Evolutionary conservation across 2,888 invertebrate genomes (phyloP), one percentile per base, ranked within the genome.

Genomic region (Cloeon dipterum): DNA sequence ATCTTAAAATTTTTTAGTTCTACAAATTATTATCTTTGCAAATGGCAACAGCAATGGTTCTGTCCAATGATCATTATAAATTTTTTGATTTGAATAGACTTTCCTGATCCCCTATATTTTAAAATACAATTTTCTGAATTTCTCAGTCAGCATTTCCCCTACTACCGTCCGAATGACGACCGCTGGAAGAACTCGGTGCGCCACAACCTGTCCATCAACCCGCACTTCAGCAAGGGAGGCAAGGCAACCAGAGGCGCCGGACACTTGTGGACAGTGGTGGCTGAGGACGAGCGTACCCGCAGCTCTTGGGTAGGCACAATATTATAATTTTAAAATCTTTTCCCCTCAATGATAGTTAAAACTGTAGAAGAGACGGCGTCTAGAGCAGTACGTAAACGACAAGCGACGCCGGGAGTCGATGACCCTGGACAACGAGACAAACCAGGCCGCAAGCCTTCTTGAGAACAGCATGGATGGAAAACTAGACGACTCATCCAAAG

Each of bases 101-200:
- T n/a, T n/a, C n/a, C n/a, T n/a, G n/a, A n/a, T n/a, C n/a, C n/a
- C n/a, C n/a, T n/a, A n/a, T n/a, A n/a, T n/a, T n/a, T n/a, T n/a
- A n/a, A n/a, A n/a, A n/a, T n/a, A n/a, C n/a, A n/a, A n/a, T n/a
- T n/a, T n/a, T n/a, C n/a, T n/a, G n/a, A n/a, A n/a, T n/a, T n/a
- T 41, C 53, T 62, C 46, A 86, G 86, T 3, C 81, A 82, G 50
- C 78, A 76, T 41, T 86, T 81, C 56, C 82, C 85, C 0, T 86
- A 71, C 54, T 88, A 82, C 62, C 82, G 82, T 53, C 77, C 79
- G 26, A 78, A 82, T 50, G 86, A 88, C 47, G 86, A 86, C 52
- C 70, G 85, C 48, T 86, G 86, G 86, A 88, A 88, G 58, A 88
- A 88, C 52, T 86, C 85, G 0, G 85, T 88, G 2, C 64, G 86